Evolutionary conservation across 2,888 invertebrate species (phyloP).

Genomic region (Toxonevra muliebris): DNA sequence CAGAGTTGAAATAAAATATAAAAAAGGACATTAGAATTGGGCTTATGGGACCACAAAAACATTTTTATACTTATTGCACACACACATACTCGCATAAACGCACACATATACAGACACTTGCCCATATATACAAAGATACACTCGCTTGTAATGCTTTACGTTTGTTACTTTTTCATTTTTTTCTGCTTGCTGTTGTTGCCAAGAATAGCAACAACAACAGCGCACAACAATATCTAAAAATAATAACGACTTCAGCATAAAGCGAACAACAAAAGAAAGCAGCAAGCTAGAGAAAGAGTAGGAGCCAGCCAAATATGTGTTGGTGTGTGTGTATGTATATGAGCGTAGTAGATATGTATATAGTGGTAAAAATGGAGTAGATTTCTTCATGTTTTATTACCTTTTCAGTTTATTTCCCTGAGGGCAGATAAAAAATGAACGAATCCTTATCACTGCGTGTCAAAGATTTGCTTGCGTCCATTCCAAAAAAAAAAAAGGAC

Average conservation of each 20-base stretch:
- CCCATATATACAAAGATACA: not conserved
- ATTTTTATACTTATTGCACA: constrained; percentile 54
- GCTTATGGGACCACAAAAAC: constrained; percentile 57
- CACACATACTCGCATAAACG: not conserved
- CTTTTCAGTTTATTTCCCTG: constrained; percentile 60
- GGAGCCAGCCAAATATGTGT: not conserved
- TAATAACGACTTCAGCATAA: constrained; percentile 55
- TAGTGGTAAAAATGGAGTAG: constrained; percentile 44
- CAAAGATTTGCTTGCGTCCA: constrained; percentile 55
- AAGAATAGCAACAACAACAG: constrained; percentile 40
- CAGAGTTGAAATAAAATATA: constrained; percentile 58
- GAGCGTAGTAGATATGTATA: constrained; percentile 10
- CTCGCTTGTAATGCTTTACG: not conserved
- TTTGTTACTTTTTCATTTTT: not conserved
- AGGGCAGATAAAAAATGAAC: constrained; percentile 60
- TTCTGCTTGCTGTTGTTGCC: not conserved
- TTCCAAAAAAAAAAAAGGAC: not conserved
- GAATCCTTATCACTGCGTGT: constrained; percentile 61
- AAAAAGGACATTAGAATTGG: constrained; percentile 60
- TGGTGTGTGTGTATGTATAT: not conserved
- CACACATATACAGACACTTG: not conserved
- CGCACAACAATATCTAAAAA: constrained; percentile 41
- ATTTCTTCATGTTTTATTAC: constrained; percentile 57
- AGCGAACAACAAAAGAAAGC: constrained; percentile 28
- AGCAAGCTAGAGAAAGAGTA: not conserved